Evolutionary conservation across 2,113 vertebrate species (phyloP).

Genomic region (Neoarius graeffei): DNA sequence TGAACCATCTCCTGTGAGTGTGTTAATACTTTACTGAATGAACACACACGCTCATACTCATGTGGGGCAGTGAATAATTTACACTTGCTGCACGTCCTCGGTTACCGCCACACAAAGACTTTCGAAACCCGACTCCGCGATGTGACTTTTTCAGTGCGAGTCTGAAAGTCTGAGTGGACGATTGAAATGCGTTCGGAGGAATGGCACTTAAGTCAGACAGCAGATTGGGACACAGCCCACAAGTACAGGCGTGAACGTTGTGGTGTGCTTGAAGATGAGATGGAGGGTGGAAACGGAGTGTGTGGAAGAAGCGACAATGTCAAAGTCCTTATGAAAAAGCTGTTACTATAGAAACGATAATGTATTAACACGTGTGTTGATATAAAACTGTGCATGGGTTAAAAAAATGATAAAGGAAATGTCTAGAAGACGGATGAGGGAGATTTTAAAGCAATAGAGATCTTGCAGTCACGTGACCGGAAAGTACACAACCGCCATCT

Average conservation of each 20-base stretch:
- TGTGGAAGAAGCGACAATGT: neutral
- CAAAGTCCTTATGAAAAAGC: too few relatives aligned
- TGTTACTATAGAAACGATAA: too few relatives aligned
- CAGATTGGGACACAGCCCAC: neutral
- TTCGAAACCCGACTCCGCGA: slow-evolving; percentile 35
- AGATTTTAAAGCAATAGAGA: too few relatives aligned
- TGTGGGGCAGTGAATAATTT: slow-evolving; percentile 57
- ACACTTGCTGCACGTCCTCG: slow-evolving; percentile 45
- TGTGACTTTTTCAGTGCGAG: slow-evolving; percentile 8
- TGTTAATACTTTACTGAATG: slow-evolving; percentile 28
- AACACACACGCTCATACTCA: slow-evolving; percentile 12
- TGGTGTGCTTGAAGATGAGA: slow-evolving; percentile 36
- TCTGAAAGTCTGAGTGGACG: neutral
- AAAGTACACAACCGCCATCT: too few relatives aligned
- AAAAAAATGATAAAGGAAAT: too few relatives aligned
- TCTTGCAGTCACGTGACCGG: too few relatives aligned
- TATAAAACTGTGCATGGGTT: too few relatives aligned
- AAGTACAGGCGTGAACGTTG: neutral
- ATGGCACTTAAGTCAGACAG: neutral
- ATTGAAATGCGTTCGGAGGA: neutral
- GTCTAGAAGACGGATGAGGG: too few relatives aligned
- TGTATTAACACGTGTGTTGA: too few relatives aligned
- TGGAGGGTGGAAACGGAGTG: neutral
- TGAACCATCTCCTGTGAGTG: neutral
- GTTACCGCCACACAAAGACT: slow-evolving; percentile 50